Base-by-base conservation (phyloP, 1,140 invertebrate genomes). In the Tetraneura akinire region DNA sequence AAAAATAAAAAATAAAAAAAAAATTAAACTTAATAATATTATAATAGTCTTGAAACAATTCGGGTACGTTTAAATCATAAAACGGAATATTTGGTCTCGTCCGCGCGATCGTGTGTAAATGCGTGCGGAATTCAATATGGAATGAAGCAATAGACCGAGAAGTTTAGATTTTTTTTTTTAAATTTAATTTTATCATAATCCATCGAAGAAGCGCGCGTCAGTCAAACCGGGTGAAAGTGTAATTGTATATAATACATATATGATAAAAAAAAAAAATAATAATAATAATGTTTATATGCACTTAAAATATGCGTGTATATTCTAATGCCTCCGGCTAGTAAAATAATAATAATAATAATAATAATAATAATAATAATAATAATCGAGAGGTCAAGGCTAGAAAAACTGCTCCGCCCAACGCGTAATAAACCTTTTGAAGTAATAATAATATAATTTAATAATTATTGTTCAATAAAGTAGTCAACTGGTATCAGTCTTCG, bases 321-420 rank as follows among this genome's bases (percentile, higher is more conserved):
- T 47, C 66, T 18, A 21, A 51, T 29, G 68, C 68, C 68, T 26
- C 68, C 6, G 66, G 66, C 29, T 42, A 29, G 3, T 68, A 32
- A 45, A 26, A 29, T 29, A 16, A 32, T 55, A 42, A 57, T 74
- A 78, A 78, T 62, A n/a, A n/a, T 60, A 26, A 29, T 29, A 16
- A 32, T 55, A 42, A 57, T 74, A 78, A 78, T 62, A n/a, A n/a
- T 60, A 26, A 29, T 29, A 16, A 32, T 55, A 42, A 57, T 74
- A 78, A 78, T 62, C 74, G 37, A 60, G 74, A 78, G 74, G 74
- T 78, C 74, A 78, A 78, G 74, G 74, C 55, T 78, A 42, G 32
- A 18, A 21, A 21, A 60, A 55, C 51, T n/a, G 6, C 16, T 76
- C 73, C 73, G n/a, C n/a, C 73, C 71, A 32, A 14, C 47, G 45